Evolutionary conservation across 2,113 vertebrate species (phyloP).

Genomic region (Salvelinus sp.): DNA sequence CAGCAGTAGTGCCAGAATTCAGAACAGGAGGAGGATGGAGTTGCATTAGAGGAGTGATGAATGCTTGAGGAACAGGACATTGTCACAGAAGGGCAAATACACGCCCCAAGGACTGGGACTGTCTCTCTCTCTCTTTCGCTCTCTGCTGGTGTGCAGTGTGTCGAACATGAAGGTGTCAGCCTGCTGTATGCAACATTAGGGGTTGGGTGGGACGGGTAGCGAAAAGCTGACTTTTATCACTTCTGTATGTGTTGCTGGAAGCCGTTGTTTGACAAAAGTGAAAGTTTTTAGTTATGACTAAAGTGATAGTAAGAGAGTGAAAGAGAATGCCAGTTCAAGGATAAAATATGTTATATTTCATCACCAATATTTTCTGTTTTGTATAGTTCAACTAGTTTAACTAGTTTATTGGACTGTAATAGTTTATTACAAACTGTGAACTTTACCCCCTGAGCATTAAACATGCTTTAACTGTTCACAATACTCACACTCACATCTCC

Average conservation of each 20-base stretch:
- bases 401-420: neutral
- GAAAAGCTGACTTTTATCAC: neutral
- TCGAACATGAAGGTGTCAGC: neutral
- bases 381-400: neutral
- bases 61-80: slow-evolving; percentile 30
- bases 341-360: neutral
- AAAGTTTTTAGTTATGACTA: neutral
- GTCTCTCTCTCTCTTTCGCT: neutral
- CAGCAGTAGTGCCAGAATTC: neutral
- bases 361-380: neutral
- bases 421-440: neutral
- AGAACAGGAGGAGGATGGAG: slow-evolving; percentile 5
- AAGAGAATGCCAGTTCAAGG: neutral
- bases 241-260: neutral
- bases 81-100: slow-evolving; percentile 30
- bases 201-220: neutral
- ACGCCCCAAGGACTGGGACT: slow-evolving; percentile 20
- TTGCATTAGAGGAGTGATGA: slow-evolving; percentile 34
- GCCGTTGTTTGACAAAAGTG: neutral
- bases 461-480: neutral
- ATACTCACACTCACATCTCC: neutral
- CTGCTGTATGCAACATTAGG: neutral
- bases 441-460: neutral
- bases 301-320: neutral
- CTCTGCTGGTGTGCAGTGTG: neutral